Evolutionary conservation across 2,888 invertebrate genomes (phyloP).

Genomic region (Camponotus fellah): DNA sequence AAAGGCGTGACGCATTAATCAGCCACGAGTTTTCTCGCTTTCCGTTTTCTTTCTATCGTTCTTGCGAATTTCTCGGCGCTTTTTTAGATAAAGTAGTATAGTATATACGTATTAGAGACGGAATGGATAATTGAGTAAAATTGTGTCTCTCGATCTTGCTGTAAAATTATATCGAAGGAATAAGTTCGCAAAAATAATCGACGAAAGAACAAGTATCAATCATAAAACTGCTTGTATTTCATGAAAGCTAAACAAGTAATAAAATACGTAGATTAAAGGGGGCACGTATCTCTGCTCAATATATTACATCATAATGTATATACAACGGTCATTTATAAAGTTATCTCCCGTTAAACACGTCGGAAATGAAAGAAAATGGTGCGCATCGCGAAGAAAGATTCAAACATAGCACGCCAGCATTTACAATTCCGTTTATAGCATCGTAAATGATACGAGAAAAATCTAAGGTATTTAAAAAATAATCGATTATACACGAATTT

Average conservation of each 20-base stretch:
- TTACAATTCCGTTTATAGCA: background rate
- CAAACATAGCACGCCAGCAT: background rate
- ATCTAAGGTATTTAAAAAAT: constrained; percentile 3
- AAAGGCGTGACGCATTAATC: constrained; percentile 70
- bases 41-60: constrained; percentile 57
- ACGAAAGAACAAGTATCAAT: background rate
- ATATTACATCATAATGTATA: constrained; percentile 19
- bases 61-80: constrained; percentile 41
- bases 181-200: background rate
- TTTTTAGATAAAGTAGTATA: constrained; percentile 23
- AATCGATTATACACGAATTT: constrained; percentile 8
- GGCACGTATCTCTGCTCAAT: background rate
- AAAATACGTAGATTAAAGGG: background rate
- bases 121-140: constrained; percentile 45
- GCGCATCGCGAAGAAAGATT: constrained; percentile 4
- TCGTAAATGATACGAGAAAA: background rate
- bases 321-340: constrained; percentile 36
- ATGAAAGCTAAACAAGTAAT: background rate
- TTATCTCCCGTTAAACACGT: background rate
- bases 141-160: background rate
- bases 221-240: background rate
- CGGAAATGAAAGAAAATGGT: background rate
- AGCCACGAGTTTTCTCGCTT: constrained; percentile 70
- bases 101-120: constrained; percentile 19
- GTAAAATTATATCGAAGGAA: background rate